These are phyloP conservation scores for Trichogramma pretiosum DNA, from an alignment of 1,140 invertebrate genomes.

Conservation along the genomic window DNA sequence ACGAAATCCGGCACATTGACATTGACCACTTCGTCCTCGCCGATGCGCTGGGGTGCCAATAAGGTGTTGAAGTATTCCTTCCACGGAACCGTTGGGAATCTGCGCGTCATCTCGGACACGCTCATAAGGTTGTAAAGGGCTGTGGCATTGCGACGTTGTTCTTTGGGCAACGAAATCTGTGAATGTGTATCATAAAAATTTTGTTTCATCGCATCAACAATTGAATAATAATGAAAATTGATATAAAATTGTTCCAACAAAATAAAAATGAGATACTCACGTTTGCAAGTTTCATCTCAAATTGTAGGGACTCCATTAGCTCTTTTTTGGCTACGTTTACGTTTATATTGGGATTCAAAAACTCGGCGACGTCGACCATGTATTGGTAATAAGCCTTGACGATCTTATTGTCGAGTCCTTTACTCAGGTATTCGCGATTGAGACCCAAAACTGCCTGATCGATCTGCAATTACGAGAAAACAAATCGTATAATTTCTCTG, in stretches of 20 bases:
- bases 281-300: slow-evolving; percentile 90
- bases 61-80: slow-evolving; percentile 71
- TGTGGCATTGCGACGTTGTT: slow-evolving; percentile 84
- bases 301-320: slow-evolving; percentile 73
- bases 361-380: slow-evolving; percentile 77
- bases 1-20: slow-evolving; percentile 74
- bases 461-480: slow-evolving; percentile 49
- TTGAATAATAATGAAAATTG: no score
- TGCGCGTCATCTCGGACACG: slow-evolving; percentile 61
- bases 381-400: slow-evolving; percentile 73
- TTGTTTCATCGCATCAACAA: no score
- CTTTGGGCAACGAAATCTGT: slow-evolving; percentile 79
- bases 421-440: slow-evolving; percentile 80
- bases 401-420: slow-evolving; percentile 69
- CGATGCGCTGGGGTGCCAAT: slow-evolving; percentile 53
- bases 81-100: slow-evolving; percentile 73
- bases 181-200: no score
- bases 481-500: no score
- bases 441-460: slow-evolving; percentile 89
- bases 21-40: slow-evolving; percentile 65
- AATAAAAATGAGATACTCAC: slow-evolving; percentile 56
- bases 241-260: no score
- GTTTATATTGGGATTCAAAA: slow-evolving; percentile 71
- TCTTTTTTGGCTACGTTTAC: slow-evolving; percentile 61
- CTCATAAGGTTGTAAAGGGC: slow-evolving; percentile 87